Percentiles rank a stretch among this genome's conserved stretches.
Evolutionary conservation across 2,888 invertebrate species (phyloP).

Genomic region (Argyresthia albistria): DNA sequence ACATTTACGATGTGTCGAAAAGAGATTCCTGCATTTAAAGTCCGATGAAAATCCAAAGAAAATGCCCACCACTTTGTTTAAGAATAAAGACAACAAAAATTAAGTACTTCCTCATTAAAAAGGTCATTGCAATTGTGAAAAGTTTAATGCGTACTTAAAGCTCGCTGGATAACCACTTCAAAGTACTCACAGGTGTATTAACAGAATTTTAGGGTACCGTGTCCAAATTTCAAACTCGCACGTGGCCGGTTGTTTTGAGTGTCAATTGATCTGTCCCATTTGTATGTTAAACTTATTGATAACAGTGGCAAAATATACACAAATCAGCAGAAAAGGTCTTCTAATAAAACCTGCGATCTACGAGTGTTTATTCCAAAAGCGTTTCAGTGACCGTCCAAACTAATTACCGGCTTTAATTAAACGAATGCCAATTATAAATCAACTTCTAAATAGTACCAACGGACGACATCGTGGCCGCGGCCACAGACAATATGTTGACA

Average conservation of each 20-base stretch:
- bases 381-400: constrained; percentile 26
- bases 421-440: constrained; percentile 56
- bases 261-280: no score
- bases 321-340: no score
- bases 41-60: constrained; percentile 1
- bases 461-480: constrained; percentile 46
- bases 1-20: constrained; percentile 10
- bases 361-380: constrained; percentile 25
- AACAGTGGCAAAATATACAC: no score
- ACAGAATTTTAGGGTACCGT: no score
- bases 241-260: no score
- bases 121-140: constrained; percentile 26
- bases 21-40: constrained; percentile 12
- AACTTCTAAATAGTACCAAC: constrained; percentile 52
- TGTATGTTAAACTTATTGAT: no score
- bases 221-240: no score
- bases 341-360: constrained; percentile 1
- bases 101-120: constrained; percentile 48
- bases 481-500: constrained; percentile 68
- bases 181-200: no score
- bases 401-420: constrained; percentile 64
- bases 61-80: constrained; percentile 24
- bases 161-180: no score
- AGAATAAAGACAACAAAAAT: constrained; percentile 46
- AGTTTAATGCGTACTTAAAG: no score